A percentile compares a stretch with the other conserved stretches of the same genome.
Conservation (phyloP, 2,113 vertebrate species). For the Microcebus tavaratra region DNA sequence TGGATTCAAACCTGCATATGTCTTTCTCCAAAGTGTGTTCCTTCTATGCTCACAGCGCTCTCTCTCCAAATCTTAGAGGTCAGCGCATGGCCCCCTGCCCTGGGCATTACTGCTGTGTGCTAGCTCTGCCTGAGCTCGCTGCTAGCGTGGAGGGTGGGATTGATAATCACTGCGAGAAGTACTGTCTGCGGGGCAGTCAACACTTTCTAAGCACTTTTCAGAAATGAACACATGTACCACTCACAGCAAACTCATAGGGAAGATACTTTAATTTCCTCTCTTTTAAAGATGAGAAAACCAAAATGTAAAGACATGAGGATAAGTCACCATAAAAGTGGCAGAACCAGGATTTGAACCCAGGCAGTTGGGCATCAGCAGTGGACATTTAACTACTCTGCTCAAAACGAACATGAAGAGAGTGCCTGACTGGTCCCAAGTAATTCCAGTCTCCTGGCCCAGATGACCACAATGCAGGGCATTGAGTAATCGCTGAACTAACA, state of each 20-base stretch:
- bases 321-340: background rate
- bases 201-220: background rate
- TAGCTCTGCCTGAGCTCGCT: background rate
- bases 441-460: background rate
- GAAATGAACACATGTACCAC: background rate
- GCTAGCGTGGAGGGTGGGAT: too few species aligned
- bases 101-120: background rate
- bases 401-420: background rate
- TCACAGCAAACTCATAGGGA: background rate
- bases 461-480: background rate
- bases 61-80: background rate
- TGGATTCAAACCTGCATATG: background rate
- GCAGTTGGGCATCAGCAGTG: background rate
- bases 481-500: background rate
- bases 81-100: background rate
- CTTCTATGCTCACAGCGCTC: background rate
- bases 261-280: background rate
- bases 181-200: background rate
- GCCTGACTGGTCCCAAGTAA: background rate
- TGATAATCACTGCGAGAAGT: too few species aligned
- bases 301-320: background rate
- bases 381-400: background rate
- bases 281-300: slow-evolving; percentile 35
- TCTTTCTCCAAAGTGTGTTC: background rate
- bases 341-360: background rate